phyloP scores from a whole-genome alignment of 2,113 vertebrate species.

The Xiphorhynchus elegans region DNA sequence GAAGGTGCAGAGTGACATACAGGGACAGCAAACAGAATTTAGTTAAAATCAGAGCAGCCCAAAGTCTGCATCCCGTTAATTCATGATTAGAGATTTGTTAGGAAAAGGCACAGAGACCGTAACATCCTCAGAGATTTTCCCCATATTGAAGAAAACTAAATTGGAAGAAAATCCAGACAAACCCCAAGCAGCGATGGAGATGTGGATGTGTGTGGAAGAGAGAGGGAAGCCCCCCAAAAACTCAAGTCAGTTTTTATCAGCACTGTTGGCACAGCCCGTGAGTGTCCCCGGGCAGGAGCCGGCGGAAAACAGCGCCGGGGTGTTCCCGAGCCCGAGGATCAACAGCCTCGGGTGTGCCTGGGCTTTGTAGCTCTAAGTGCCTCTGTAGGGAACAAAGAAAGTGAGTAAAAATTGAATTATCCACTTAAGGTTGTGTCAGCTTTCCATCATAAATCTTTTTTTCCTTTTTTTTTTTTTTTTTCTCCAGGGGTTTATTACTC shows the following conservation, averaged over 20 bases:
- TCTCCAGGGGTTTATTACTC: not conserved
- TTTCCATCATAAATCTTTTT: conserved; percentile 56
- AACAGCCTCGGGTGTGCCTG: not conserved
- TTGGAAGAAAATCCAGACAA: not conserved
- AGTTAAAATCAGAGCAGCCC: not conserved
- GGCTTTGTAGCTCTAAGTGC: conserved; percentile 29
- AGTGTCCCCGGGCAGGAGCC: not conserved
- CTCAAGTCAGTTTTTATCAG: not conserved
- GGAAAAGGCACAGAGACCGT: not conserved
- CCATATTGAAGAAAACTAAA: not conserved
- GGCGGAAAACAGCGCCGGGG: not conserved
- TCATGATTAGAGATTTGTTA: not conserved
- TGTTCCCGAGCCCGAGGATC: not conserved
- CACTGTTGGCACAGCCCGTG: not conserved
- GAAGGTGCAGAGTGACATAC: accelerated
- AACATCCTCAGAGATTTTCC: not conserved
- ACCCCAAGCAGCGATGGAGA: accelerated
- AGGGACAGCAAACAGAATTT: not conserved
- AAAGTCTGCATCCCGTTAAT: not conserved
- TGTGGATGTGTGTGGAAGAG: not conserved
- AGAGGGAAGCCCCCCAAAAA: not conserved
- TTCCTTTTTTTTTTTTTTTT: not conserved
- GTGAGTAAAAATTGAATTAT: conserved; percentile 56
- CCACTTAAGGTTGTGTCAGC: conserved; percentile 6
- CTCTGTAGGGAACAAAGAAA: conserved; percentile 35